Evolutionary conservation across 2,113 vertebrate species (phyloP).

Genomic region (Pterocles burchelli): DNA sequence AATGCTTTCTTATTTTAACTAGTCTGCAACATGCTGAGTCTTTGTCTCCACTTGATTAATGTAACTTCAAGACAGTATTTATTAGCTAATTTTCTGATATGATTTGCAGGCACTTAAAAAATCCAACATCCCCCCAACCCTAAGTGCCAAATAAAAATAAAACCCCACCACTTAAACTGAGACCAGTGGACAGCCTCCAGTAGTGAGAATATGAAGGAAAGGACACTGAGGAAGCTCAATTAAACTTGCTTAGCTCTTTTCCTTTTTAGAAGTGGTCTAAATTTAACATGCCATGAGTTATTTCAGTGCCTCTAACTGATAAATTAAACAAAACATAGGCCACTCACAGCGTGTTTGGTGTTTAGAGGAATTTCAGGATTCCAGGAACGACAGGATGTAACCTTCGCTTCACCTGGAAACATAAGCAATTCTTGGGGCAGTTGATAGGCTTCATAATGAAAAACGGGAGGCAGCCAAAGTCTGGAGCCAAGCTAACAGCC

Average conservation of each 20-base stretch:
- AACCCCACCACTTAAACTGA: neutral
- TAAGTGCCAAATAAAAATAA: neutral
- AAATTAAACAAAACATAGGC: conserved; percentile 41
- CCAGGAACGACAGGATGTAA: conserved; percentile 68
- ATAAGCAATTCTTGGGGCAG: conserved; percentile 42
- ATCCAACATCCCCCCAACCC: neutral
- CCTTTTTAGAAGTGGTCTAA: conserved; percentile 58
- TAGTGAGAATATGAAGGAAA: neutral
- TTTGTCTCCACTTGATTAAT: conserved; percentile 39
- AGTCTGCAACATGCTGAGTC: neutral
- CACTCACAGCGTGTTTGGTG: neutral
- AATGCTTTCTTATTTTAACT: neutral
- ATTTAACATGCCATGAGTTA: conserved; percentile 62
- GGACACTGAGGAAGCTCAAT: neutral
- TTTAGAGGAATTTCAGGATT: conserved; percentile 17
- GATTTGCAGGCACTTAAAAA: conserved; percentile 10
- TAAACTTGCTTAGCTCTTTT: conserved; percentile 52
- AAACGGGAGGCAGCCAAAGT: conserved; percentile 58
- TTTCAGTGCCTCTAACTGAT: conserved; percentile 43
- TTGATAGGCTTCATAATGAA: conserved; percentile 50
- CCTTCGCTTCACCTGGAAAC: conserved; percentile 77
- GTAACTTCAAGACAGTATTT: neutral
- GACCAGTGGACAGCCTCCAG: neutral
- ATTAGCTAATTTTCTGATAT: conserved; percentile 27
- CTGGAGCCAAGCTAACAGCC: conserved; percentile 27